Evolutionary conservation across 2,888 invertebrate genomes (phyloP), one percentile per base, ranked within the genome.

Genomic region (Drosophila cognata): DNA sequence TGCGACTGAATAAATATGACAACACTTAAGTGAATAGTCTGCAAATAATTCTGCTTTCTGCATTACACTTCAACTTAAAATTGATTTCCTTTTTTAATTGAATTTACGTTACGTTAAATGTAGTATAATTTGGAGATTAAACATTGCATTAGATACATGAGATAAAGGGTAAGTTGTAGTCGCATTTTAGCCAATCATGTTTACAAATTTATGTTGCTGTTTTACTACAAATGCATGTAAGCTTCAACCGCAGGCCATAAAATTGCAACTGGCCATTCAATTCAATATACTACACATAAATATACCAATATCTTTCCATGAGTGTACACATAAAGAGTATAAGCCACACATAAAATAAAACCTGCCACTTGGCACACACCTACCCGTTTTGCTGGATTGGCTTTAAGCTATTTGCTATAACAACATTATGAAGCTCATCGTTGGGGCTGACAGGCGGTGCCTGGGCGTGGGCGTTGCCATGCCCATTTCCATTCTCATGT

Each of bases 321-420:
- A 21, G 6, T 28, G 51, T 56, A 31, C 53, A 50, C 53, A 50
- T 60, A 21, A 33, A 38, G n/a, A 43, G 18, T 31, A 11, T n/a
- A 50, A 41, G 36, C 28, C 35, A n/a, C 18, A 29, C 4, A 31
- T 36, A n/a, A 56, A 28, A 48, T 56, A 59, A 65, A 75, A 59
- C 46, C 29, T 50, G 35, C 28, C 59, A 62, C 36, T 33, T 55
- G 25, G 28, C 25, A 53, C 36, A 29, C 69, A 82, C 88, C 53
- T 68, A 74, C 74, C 68, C 66, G 28, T 59, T 85, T 48, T 57
- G 65, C 33, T 73, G 67, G 33, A 61, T 63, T 70, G 87, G 61
- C 85, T 84, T 84, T 63, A 73, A 73, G 76, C 71, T 75, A 73
- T 84, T 83, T 81, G 79, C 61, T 74, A 73, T 66, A 68, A 67